These are phyloP conservation scores for Amphiprion ocellaris DNA, from an alignment of 2,113 vertebrate genomes.

Conservation along the genomic window DNA sequence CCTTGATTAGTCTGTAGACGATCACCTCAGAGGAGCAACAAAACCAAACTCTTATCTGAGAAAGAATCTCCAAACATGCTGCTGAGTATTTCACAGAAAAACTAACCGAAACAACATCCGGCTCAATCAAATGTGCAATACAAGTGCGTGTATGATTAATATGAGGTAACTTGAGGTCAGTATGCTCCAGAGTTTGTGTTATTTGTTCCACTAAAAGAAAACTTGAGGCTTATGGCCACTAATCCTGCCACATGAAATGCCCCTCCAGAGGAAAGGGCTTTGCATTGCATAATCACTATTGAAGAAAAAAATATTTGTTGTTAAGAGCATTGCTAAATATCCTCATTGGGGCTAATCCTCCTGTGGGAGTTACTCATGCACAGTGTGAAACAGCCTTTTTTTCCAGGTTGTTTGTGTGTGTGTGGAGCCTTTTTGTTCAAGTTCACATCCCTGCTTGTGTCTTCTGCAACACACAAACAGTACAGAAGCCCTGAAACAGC, in stretches of 20 bases:
- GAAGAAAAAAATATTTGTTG: neutral
- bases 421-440: neutral
- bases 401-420: neutral
- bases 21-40: neutral
- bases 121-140: neutral
- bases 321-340: slow-evolving; percentile 35
- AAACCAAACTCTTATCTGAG: neutral
- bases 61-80: neutral
- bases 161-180: slow-evolving; percentile 10
- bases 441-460: neutral
- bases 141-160: neutral
- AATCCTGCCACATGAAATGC: slow-evolving; percentile 37
- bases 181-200: neutral
- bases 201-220: slow-evolving; percentile 36
- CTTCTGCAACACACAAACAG: neutral
- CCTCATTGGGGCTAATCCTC: slow-evolving; percentile 44
- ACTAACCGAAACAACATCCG: neutral
- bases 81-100: slow-evolving; percentile 4
- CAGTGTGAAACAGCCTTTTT: neutral
- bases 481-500: neutral
- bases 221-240: slow-evolving; percentile 29
- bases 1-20: neutral
- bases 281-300: slow-evolving; percentile 40
- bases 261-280: slow-evolving; percentile 34
- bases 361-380: slow-evolving; percentile 19